A percentile compares a stretch with the other conserved stretches of the same genome.
phyloP scores from a whole-genome alignment of 2,888 invertebrate genomes.

The Crematogaster levior region DNA sequence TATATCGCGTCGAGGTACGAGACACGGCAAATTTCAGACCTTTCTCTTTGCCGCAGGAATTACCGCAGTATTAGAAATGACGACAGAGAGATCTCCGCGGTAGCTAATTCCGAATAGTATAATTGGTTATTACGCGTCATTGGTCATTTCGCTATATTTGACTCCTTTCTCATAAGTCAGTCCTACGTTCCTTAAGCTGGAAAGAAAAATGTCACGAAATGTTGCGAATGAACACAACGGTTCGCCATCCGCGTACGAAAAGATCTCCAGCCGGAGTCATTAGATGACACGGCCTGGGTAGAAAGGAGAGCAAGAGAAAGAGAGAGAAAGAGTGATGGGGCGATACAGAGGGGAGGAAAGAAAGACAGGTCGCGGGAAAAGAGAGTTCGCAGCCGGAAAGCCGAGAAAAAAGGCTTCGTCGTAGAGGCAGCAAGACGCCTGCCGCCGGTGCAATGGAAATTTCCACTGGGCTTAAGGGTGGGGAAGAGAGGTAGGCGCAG shows the following conservation, averaged over 20 bases:
- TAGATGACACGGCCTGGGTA: not conserved
- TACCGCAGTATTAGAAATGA: not conserved
- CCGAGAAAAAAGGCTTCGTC: not conserved
- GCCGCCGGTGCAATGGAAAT: conserved; percentile 76
- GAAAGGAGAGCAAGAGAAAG: not conserved
- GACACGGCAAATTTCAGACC: not conserved
- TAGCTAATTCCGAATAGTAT: not conserved
- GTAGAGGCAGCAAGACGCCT: conserved; percentile 25
- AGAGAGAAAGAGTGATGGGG: not conserved
- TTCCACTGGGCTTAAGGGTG: conserved; percentile 78
- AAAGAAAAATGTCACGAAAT: not conserved
- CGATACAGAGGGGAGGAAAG: not conserved
- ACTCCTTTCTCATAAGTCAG: not conserved
- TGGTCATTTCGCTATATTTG: not conserved
- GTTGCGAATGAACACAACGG: no score
- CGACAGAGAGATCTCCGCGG: not conserved
- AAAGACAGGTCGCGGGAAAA: conserved; percentile 3
- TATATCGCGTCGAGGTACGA: not conserved
- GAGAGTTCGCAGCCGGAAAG: conserved; percentile 23
- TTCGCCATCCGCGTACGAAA: no score
- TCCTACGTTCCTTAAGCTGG: not conserved
- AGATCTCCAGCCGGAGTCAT: not conserved
- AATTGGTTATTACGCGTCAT: not conserved
- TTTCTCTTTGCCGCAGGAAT: not conserved
- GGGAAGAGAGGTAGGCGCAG: conserved; percentile 52